Base-by-base conservation (phyloP, 1,140 invertebrate genomes). In the Steinernema feltiae region DNA sequence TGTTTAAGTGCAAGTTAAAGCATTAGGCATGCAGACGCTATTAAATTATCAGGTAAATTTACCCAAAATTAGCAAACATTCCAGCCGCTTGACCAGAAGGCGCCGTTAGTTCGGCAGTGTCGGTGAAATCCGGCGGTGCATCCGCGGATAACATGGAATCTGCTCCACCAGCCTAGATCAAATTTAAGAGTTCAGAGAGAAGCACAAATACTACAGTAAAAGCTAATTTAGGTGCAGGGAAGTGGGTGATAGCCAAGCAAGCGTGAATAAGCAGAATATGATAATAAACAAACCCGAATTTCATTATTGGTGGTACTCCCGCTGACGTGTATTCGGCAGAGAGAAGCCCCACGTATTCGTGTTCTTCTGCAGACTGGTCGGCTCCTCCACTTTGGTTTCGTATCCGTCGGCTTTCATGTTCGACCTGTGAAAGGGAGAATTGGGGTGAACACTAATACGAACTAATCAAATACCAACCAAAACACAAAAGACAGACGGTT, bases 391-490 rank as follows among this genome's bases (percentile, higher is more conserved):
- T 48, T 53, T 74, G 48, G 17, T 32, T n/a, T n/a, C n/a, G 32
- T 30, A 75, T 70, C 32, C 74, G 18, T 35, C 74, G 30, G 15
- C 74, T 69, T 31, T 75, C 74, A 35, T 70, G 74, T 30, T 75
- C 74, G 18, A 75, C 74, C 74, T 75, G 69, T 70, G 73, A 27
- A 17, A 70, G 46, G 30, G 21, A 27, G 18, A 29, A 71, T 27
- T 17, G 24, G 31, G 48, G 32, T 70, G n/a, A 32, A 70, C 24
- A 21, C 15, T 30, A 24, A 21, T 18, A 69, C 29, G 48, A 3
- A n/a, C 27, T 73, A 12, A 30, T 17, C 46, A 69, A 48, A 3
- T 24, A 30, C 48, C 15, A 53, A 73, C 12, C 32, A 35, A 69
- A 69, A 7, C 18, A 15, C 48, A 46, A 32, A 48, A 48, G 46